Evolutionary conservation across 2,888 invertebrate species (phyloP).

Genomic region (Papilio protenor): DNA sequence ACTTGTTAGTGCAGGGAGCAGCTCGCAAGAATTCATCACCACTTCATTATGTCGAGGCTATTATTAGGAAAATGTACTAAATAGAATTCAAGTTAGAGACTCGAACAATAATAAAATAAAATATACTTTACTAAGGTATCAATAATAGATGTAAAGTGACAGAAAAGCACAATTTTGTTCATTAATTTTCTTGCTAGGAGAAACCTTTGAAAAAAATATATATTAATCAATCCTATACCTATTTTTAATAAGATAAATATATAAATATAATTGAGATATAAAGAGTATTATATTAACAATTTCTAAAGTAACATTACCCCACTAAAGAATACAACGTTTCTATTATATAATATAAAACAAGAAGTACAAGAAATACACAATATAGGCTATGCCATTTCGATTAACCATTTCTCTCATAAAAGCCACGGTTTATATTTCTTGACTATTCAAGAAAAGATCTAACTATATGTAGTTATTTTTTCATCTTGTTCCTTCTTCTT

Average conservation of each 20-base stretch:
- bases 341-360: conserved; percentile 5
- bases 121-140: too few species aligned
- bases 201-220: too few species aligned
- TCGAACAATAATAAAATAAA: too few species aligned
- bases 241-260: too few species aligned
- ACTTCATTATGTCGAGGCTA: conserved; percentile 11
- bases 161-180: too few species aligned
- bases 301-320: background rate
- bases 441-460: too few species aligned
- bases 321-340: conserved; percentile 4
- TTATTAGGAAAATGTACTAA: background rate
- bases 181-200: too few species aligned
- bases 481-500: background rate
- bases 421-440: conserved; percentile 12
- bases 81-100: background rate
- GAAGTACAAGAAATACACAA: conserved; percentile 11
- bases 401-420: conserved; percentile 23
- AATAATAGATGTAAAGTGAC: too few species aligned
- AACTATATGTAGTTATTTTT: conserved; percentile 13
- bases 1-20: conserved; percentile 7
- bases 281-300: background rate
- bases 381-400: background rate
- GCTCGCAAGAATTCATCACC: background rate
- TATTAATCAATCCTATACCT: too few species aligned
- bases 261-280: too few species aligned